A percentile compares a stretch with the other conserved stretches of the same genome.
Evolutionary conservation across 2,797 vertebrate genomes (phyloP).

Genomic region (Enteromius treurensis): DNA sequence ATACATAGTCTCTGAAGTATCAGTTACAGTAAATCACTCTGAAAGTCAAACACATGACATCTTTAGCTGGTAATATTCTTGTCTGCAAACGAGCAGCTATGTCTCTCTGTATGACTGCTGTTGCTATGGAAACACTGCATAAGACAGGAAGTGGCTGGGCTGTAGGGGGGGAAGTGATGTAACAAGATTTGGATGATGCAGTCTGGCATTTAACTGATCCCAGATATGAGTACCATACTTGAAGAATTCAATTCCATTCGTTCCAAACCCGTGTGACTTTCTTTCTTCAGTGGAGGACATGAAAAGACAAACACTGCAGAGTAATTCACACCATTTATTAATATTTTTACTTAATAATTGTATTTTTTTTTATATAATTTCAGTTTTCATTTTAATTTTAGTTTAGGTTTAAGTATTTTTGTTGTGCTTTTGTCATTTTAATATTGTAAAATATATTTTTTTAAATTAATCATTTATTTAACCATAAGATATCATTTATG

Average conservation of each 20-base stretch:
- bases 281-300: not conserved
- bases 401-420: not conserved
- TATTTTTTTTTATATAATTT: not conserved
- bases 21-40: not conserved
- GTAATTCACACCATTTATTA: not conserved
- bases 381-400: not conserved
- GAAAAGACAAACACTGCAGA: not conserved
- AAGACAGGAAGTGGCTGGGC: conserved; percentile 12
- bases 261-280: not conserved
- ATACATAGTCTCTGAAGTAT: no score
- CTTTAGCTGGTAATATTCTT: not conserved
- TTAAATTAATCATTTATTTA: not conserved
- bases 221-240: not conserved
- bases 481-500: not conserved
- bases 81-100: not conserved
- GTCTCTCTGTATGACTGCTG: not conserved
- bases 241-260: not conserved
- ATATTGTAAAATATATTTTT: not conserved
- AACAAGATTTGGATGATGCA: not conserved
- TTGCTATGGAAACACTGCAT: conserved; percentile 26
- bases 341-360: not conserved
- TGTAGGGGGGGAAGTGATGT: conserved; percentile 24
- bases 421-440: not conserved
- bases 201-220: not conserved
- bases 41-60: not conserved